phyloP scores from a whole-genome alignment of 1,140 invertebrate species.

The Eriocheir sinensis region DNA sequence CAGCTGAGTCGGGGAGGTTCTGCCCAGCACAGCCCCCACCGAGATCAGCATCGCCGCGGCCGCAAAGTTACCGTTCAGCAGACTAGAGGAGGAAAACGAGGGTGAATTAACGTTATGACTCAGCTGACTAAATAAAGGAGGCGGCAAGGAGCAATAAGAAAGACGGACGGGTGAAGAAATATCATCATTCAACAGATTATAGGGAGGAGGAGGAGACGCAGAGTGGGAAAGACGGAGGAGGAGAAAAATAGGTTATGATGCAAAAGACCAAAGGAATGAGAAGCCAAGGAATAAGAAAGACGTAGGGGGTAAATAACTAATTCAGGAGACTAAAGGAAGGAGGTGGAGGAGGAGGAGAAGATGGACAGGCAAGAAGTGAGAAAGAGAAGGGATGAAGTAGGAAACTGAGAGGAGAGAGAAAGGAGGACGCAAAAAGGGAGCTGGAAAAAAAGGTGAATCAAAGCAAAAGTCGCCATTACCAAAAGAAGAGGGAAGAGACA shows the following conservation, averaged over 20 bases:
- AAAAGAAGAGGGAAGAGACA: not conserved
- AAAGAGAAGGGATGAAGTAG: not conserved
- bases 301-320: rapidly evolving
- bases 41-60: conserved; percentile 83
- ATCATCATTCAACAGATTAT: no score
- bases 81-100: conserved; percentile 79
- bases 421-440: not conserved
- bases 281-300: not conserved
- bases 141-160: not conserved
- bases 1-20: conserved; percentile 83
- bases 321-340: not conserved
- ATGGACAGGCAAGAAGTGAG: not conserved
- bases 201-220: not conserved
- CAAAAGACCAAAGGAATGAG: not conserved
- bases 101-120: not conserved
- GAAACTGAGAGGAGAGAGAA: not conserved
- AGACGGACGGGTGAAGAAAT: not conserved
- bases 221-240: not conserved
- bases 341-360: not conserved
- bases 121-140: not conserved
- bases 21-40: conserved; percentile 84
- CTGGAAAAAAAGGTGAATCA: not conserved
- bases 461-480: not conserved
- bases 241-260: not conserved
- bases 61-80: conserved; percentile 83